A percentile compares a stretch with the other conserved stretches of the same genome.
These are phyloP conservation scores for Amitus sp. DNA, from an alignment of 2,888 invertebrate species.

Conservation along the genomic window DNA sequence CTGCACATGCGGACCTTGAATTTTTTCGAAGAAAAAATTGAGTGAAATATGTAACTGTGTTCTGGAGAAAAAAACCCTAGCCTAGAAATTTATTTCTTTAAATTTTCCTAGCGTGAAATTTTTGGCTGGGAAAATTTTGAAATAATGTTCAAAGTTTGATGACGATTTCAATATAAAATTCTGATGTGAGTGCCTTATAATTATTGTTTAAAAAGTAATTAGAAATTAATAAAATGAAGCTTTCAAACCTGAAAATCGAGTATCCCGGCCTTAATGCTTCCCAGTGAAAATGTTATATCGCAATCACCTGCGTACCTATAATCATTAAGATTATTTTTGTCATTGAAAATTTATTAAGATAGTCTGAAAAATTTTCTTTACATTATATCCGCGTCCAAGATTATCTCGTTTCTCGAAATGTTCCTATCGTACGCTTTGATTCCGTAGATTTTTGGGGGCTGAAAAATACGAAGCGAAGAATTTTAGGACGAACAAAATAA, in stretches of 20 bases:
- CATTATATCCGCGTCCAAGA: constrained; percentile 96
- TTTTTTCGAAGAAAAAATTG: too few species aligned
- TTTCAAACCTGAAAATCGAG: constrained; percentile 78
- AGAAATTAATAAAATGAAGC: too few species aligned
- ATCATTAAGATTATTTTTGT: constrained; percentile 38
- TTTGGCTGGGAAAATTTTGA: constrained; percentile 10
- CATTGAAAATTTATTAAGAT: constrained; percentile 11
- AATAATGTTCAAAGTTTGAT: too few species aligned
- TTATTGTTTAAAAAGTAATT: too few species aligned
- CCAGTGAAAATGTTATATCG: constrained; percentile 90
- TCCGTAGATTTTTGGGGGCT: constrained; percentile 94
- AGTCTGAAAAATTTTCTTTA: constrained; percentile 69
- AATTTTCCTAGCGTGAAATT: too few species aligned
- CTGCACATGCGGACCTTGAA: too few species aligned
- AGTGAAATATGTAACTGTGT: too few species aligned
- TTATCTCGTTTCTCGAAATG: constrained; percentile 92
- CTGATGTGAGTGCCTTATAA: too few species aligned
- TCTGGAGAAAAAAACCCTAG: too few species aligned
- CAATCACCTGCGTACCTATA: constrained; percentile 95
- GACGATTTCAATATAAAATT: too few species aligned
- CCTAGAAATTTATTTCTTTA: too few species aligned
- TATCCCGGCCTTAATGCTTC: constrained; percentile 85
- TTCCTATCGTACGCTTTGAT: constrained; percentile 97
- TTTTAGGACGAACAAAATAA: neutral
- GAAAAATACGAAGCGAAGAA: constrained; percentile 52